Evolutionary conservation across 2,888 invertebrate genomes (phyloP).

Genomic region (Amblyjoppa proteus): DNA sequence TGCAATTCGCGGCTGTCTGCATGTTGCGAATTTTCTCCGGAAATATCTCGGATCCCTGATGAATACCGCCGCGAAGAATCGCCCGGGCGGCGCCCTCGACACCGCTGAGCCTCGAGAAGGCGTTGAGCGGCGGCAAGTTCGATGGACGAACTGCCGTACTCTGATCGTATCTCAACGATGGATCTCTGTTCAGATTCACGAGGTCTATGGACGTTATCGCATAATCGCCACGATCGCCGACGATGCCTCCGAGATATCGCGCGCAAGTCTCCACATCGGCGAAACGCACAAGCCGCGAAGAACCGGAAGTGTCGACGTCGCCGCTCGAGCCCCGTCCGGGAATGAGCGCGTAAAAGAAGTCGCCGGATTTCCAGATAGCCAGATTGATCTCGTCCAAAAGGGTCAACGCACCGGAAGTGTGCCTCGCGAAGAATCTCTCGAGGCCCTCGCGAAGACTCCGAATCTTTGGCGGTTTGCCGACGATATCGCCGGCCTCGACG

Average conservation of each 20-base stretch:
- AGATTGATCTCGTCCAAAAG: conserved; percentile 68
- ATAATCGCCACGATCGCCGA: conserved; percentile 75
- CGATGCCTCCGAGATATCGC: conserved; percentile 68
- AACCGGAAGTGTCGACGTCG: conserved; percentile 16
- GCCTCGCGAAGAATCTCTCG: conserved; percentile 75
- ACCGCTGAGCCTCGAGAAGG: conserved; percentile 76
- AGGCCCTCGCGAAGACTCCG: conserved; percentile 75
- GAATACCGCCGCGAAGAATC: conserved; percentile 77
- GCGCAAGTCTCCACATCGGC: conserved; percentile 62
- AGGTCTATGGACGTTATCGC: conserved; percentile 80
- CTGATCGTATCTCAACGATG: conserved; percentile 79
- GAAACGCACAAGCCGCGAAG: conserved; percentile 74
- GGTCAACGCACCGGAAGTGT: conserved; percentile 75
- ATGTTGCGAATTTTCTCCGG: conserved; percentile 74
- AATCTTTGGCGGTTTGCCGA: conserved; percentile 71
- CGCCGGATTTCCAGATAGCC: conserved; percentile 76
- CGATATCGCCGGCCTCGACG: conserved; percentile 78
- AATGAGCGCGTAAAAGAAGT: conserved; percentile 76
- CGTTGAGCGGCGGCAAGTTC: conserved; percentile 80
- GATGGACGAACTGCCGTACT: conserved; percentile 78
- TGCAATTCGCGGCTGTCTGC: conserved; percentile 80
- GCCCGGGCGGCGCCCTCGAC: conserved; percentile 76
- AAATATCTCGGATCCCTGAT: conserved; percentile 78
- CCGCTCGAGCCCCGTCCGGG: conserved; percentile 66
- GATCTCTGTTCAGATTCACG: conserved; percentile 76